phyloP scores from a whole-genome alignment of 2,888 invertebrate species.

The Plemyria rubiginata region DNA sequence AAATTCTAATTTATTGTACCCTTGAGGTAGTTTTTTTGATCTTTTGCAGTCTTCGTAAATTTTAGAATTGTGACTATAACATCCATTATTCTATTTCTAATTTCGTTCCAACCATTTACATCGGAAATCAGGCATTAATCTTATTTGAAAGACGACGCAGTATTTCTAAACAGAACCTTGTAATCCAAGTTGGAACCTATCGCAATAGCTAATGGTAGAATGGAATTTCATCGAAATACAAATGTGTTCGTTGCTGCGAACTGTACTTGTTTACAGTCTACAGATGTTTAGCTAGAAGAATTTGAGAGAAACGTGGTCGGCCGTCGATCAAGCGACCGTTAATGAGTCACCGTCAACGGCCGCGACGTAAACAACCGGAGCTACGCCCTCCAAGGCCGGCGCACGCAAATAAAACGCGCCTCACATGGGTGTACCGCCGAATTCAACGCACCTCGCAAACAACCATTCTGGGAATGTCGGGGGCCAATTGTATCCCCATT shows the following conservation, averaged over 20 bases:
- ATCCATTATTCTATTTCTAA: not conserved
- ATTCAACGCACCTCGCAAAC: constrained; percentile 34
- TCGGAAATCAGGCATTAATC: not conserved
- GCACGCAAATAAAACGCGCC: constrained; percentile 70
- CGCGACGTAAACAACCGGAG: constrained; percentile 68
- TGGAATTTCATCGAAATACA: not conserved
- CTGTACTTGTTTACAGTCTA: constrained; percentile 41
- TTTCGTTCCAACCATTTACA: not conserved
- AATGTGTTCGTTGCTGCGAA: constrained; percentile 18
- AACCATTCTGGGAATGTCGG: constrained; percentile 10
- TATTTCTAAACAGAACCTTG: not conserved
- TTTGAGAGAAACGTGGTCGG: constrained; percentile 51
- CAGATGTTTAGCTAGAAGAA: constrained; percentile 40
- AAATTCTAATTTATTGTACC: constrained; percentile 7
- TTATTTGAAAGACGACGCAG: not conserved
- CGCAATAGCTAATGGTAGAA: not conserved
- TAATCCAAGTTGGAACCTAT: not conserved
- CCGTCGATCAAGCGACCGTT: constrained; percentile 60
- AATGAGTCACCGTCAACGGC: constrained; percentile 67
- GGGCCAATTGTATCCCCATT: constrained; percentile 3
- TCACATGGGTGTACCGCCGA: constrained; percentile 63
- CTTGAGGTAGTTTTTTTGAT: not conserved
- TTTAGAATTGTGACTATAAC: not conserved
- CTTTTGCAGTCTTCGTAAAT: not conserved
- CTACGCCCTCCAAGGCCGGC: constrained; percentile 65